Evolutionary conservation across 2,797 vertebrate genomes (phyloP).

Genomic region (Pogoniulus pusillus): DNA sequence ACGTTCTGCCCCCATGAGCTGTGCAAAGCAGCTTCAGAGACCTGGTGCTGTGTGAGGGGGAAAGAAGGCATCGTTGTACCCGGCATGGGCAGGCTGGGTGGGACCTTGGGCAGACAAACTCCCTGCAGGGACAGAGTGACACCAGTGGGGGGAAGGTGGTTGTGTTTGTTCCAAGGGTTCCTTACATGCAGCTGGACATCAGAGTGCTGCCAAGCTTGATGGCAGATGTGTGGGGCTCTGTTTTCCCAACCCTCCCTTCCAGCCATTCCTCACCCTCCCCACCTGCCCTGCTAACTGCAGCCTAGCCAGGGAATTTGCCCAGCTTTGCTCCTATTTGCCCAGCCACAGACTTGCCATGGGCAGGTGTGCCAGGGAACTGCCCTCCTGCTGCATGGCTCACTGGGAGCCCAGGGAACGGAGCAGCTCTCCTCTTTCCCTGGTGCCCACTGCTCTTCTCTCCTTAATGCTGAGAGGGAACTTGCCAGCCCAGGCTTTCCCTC

Average conservation of each 20-base stretch:
- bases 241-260: neutral
- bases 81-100: neutral
- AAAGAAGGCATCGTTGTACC: slow-evolving; percentile 11
- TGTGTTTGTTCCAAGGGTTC: neutral
- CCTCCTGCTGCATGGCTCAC: neutral
- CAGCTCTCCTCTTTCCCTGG: neutral
- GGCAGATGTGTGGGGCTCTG: neutral
- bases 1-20: neutral
- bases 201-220: neutral
- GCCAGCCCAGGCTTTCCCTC: neutral
- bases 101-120: neutral
- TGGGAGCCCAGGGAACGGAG: neutral
- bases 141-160: neutral
- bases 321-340: neutral
- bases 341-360: neutral
- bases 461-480: neutral
- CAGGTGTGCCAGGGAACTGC: neutral
- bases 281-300: neutral
- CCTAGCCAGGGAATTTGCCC: neutral
- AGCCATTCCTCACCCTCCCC: neutral
- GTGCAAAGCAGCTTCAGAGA: slow-evolving; percentile 44
- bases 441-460: neutral
- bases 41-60: neutral
- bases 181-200: slow-evolving; percentile 14
- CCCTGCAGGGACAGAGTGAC: neutral